Base-by-base conservation (phyloP, 2,113 vertebrate genomes). In the Casuarius casuarius region DNA sequence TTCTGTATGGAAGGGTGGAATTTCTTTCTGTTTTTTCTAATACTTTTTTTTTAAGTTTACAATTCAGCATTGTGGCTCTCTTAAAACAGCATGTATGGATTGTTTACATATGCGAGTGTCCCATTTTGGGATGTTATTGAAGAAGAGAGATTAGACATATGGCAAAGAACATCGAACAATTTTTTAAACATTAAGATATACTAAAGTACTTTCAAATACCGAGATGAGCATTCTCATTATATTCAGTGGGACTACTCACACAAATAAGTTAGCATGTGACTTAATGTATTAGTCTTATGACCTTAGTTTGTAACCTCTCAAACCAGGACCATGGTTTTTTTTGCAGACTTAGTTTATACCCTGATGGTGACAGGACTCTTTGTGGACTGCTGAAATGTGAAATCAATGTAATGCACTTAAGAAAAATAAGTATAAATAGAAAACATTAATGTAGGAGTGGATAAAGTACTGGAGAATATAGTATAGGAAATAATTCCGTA, bases 371-470 rank as follows among this genome's bases (percentile, higher is more conserved):
- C 11, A 67, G 4, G 1, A 40, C 5, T 31, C n/a, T 88, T 83
- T 89, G 70, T 58, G 70, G 74, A 65, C 9, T 52, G 28, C 58
- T 62, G 35, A 92, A 95, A 85, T 65, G 35, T n/a, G 79, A 91
- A 89, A 76, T 91, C 89, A 82, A 91, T 94, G 35, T 19, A 63
- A 63, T 26, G 11, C 89, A 73, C 74, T 94, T 82, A 88, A 71
- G 48, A 33, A 84, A 89, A 95, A 51, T 25, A 84, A 65, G 22
- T 72, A 79, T 84, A 78, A 92, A 92, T 87, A 87, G 73, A 92
- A 89, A 89, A 87, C 61, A 44, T 14, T 82, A 61, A 75, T 40
- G 84, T 35, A 73, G n/a, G 7, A 81, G 68, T 71, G 33, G 9
- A 49, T 92, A 73, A 70, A 77, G 21, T 26, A 67, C 48, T 84